Evolutionary conservation across 2,888 invertebrate species (phyloP), one percentile per base, ranked within the genome.

Genomic region (Diplolepis rosae): DNA sequence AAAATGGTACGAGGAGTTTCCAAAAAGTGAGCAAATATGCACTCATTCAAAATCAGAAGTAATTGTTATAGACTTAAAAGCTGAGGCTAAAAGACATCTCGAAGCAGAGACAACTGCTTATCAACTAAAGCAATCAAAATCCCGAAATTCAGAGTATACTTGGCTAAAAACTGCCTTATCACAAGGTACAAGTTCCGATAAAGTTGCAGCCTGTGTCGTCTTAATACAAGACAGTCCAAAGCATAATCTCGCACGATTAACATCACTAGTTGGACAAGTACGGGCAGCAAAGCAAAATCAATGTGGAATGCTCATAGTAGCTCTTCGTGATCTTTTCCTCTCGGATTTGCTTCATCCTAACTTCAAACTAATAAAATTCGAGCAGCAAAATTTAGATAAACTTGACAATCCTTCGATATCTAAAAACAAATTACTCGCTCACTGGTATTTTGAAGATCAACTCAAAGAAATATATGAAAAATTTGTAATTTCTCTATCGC

Each of bases 381-480:
- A 92, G 7, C 91, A 93, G 76, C 92, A 93, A 76, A 91, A 94
- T 0, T 85, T 94, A 0, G 90, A 90, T 0, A 85, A 90, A 30
- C 74, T 95, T 0, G 89, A 92, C 0, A 91, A 93, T 22, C 68
- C 67, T 15, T 87, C 87, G 22, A 91, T 93, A 28, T 91, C 92
- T 0, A 90, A 92, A 61, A 91, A 93, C 68, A 93, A 92, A 77
- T 89, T 94, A 74, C 90, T 95, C 15, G 92, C 94, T 9, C 89
- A 92, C 69, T 99, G 98, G 98, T 93, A 94, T 83, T 98, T 94
- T 89, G 99, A 99, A 87, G 95, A 95, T 84, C 94, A 95, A 82
- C 88, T 99, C 1, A 96, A 96, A 86, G 93, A 94, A 76, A 90
- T 91, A 32, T 97, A 96, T 89, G 92, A 92, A 71, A 91, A 91